Conservation (phyloP, 1,140 invertebrate species). For the Bombus picipes region DNA sequence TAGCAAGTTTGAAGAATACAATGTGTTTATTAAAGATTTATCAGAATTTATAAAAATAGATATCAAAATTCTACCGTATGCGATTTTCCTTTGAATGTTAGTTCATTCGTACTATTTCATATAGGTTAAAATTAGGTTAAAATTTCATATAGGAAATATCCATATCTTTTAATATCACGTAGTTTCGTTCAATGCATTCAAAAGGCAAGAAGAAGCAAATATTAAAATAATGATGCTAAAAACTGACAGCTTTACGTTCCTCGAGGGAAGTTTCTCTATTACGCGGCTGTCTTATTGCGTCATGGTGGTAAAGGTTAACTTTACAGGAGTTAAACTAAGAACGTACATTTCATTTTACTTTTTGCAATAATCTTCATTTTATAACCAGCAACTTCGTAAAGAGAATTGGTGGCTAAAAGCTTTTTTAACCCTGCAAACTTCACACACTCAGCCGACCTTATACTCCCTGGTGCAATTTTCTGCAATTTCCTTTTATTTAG, state of each 20-base stretch:
- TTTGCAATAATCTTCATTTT: neutral
- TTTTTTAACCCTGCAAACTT: conserved; percentile 24
- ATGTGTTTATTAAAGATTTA: neutral
- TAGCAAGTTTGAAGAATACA: neutral
- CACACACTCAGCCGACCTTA: neutral
- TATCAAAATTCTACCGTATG: too few relatives aligned
- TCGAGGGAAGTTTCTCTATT: conserved; percentile 24
- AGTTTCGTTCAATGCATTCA: neutral
- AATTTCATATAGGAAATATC: neutral
- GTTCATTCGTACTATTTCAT: neutral
- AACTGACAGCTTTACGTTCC: conserved; percentile 7
- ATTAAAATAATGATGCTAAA: neutral
- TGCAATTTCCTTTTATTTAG: neutral
- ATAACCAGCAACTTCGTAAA: conserved; percentile 16
- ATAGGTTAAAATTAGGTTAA: too few relatives aligned
- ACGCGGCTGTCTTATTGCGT: neutral
- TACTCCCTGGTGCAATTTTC: neutral
- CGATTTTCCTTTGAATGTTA: neutral
- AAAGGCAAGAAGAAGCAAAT: neutral
- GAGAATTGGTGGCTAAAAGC: neutral
- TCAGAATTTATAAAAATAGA: neutral
- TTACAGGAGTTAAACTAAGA: neutral
- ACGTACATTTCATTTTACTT: neutral
- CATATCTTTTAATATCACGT: too few relatives aligned
- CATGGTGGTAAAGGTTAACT: neutral